A percentile compares a stretch with the other conserved stretches of the same genome.
Evolutionary conservation across 2,888 invertebrate species (phyloP).

Genomic region (Mesorhabditis sp.): DNA sequence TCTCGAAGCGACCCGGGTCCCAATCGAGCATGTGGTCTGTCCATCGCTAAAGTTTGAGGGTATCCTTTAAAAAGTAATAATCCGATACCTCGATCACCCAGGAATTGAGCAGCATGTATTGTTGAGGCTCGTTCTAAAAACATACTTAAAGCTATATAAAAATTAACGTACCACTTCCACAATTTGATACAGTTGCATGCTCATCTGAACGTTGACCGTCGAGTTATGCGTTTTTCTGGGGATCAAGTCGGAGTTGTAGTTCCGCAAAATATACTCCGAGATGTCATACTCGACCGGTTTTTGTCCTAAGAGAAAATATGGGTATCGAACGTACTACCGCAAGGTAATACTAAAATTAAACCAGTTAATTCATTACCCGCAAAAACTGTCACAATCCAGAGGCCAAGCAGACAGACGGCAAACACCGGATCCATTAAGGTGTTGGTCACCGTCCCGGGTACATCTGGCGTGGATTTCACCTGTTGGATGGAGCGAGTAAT

Average conservation of each 20-base stretch:
- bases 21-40: conserved; percentile 45
- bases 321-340: too few species aligned
- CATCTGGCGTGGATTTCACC: too few species aligned
- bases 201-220: conserved; percentile 49
- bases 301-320: conserved; percentile 1
- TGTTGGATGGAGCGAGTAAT: too few species aligned
- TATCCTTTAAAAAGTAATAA: too few species aligned
- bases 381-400: too few species aligned
- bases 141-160: too few species aligned
- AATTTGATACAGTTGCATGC: conserved; percentile 55
- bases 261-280: conserved; percentile 2
- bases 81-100: conserved; percentile 52
- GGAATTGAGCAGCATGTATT: conserved; percentile 52
- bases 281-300: neutral
- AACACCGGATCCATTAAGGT: too few species aligned
- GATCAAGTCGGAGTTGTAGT: conserved; percentile 8
- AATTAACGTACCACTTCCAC: conserved; percentile 46
- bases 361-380: too few species aligned
- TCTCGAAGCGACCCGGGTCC: conserved; percentile 44
- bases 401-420: too few species aligned
- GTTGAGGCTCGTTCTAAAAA: conserved; percentile 54
- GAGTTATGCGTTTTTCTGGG: conserved; percentile 19
- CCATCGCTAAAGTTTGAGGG: conserved; percentile 37
- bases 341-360: too few species aligned
- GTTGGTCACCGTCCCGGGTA: too few species aligned